These are phyloP conservation scores for Dolichomitus sp. DNA, from an alignment of 2,888 invertebrate species.

Conservation along the genomic window DNA sequence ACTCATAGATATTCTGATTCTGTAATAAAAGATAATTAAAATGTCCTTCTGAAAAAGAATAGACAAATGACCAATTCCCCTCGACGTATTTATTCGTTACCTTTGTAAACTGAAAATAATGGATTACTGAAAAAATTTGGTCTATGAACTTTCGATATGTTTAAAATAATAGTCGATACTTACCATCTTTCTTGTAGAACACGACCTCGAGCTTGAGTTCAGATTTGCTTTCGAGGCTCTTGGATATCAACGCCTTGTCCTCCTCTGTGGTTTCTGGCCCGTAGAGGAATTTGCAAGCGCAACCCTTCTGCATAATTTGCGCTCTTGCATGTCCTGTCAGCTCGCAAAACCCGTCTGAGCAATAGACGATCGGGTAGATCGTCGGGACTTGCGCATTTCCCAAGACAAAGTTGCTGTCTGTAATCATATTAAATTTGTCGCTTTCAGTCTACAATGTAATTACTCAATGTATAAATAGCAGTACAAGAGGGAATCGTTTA, in stretches of 20 bases:
- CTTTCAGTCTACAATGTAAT: conserved; percentile 2
- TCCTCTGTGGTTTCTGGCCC: conserved; percentile 96
- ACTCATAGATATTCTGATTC: too few relatives aligned
- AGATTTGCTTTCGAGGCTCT: conserved; percentile 95
- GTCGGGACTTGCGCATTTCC: conserved; percentile 97
- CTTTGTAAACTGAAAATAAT: too few relatives aligned
- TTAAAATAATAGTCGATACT: conserved; percentile 75
- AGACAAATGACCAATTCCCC: too few relatives aligned
- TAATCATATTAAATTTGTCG: conserved; percentile 75
- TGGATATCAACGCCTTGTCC: conserved; percentile 95
- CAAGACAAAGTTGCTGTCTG: conserved; percentile 98
- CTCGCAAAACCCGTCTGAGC: conserved; percentile 98
- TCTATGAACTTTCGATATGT: too few relatives aligned
- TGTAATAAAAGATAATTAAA: too few relatives aligned
- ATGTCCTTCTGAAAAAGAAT: too few relatives aligned
- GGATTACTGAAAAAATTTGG: too few relatives aligned
- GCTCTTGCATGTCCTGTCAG: conserved; percentile 97
- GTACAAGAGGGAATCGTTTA: background rate
- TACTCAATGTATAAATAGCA: background rate
- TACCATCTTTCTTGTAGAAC: conserved; percentile 98
- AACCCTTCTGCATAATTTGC: conserved; percentile 98
- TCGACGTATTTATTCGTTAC: too few relatives aligned
- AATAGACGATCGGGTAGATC: conserved; percentile 97
- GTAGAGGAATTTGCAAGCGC: conserved; percentile 97
- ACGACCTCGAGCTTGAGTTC: conserved; percentile 98